Evolutionary conservation across 2,797 vertebrate genomes (phyloP).

Genomic region (Esox masquinongy): DNA sequence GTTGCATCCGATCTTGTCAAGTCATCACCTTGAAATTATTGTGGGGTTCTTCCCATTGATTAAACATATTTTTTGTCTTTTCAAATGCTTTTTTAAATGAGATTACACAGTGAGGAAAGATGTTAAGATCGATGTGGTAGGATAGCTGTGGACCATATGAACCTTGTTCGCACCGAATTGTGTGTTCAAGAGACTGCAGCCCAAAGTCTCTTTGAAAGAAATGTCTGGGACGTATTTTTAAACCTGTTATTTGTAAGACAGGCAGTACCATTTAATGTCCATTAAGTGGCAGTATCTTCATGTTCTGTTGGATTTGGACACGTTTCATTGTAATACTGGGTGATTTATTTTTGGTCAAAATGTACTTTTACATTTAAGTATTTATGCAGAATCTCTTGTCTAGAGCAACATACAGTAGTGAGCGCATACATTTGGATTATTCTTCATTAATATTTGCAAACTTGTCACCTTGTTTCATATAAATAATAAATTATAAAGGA

Average conservation of each 20-base stretch:
- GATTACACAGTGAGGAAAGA: too few species aligned
- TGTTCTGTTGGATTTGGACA: background rate
- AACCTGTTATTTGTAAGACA: background rate
- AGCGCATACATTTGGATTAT: too few species aligned
- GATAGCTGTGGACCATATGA: too few species aligned
- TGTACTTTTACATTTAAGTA: too few species aligned
- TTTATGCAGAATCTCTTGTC: too few species aligned
- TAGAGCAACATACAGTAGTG: too few species aligned
- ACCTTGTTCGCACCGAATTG: too few species aligned
- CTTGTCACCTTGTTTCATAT: background rate
- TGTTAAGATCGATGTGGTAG: too few species aligned
- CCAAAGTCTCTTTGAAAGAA: background rate
- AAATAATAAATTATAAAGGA: background rate
- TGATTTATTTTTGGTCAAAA: too few species aligned
- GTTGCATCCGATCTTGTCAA: background rate
- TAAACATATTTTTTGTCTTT: too few species aligned
- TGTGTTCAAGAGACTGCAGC: too few species aligned
- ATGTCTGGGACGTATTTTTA: background rate
- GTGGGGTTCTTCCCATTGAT: background rate
- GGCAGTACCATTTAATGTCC: slow-evolving; percentile 38
- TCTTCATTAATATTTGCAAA: background rate
- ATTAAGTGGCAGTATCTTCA: slow-evolving; percentile 40
- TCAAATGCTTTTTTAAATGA: too few species aligned
- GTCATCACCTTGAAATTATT: background rate
- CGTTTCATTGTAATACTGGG: background rate